phyloP scores from a whole-genome alignment of 2,113 vertebrate genomes.

The Cariama cristata region DNA sequence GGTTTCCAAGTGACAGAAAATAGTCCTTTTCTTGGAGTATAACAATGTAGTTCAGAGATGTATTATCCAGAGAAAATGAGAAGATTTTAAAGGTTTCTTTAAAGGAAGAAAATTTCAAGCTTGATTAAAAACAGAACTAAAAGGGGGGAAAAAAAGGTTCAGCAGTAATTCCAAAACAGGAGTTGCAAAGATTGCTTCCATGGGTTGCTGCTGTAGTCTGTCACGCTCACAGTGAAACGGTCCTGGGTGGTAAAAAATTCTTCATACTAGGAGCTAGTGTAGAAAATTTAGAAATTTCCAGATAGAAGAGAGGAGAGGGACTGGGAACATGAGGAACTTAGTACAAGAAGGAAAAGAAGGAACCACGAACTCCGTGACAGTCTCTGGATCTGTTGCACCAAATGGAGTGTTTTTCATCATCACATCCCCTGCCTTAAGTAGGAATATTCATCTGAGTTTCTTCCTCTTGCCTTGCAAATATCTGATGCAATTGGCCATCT shows the following conservation, averaged over 20 bases:
- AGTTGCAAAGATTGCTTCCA: not conserved
- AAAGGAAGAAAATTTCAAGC: slow-evolving; percentile 44
- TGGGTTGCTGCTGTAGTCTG: not conserved
- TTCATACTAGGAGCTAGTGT: not conserved
- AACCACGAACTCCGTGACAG: not conserved
- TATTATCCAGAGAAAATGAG: slow-evolving; percentile 59
- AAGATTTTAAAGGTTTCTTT: slow-evolving; percentile 53
- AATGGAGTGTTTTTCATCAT: not conserved
- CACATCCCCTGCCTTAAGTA: not conserved
- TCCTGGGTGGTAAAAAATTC: not conserved
- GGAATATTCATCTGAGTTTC: not conserved
- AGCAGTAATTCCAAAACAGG: slow-evolving; percentile 2
- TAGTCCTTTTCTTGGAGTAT: slow-evolving; percentile 43
- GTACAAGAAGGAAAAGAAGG: not conserved
- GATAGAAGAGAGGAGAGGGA: not conserved
- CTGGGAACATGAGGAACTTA: not conserved
- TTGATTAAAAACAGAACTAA: slow-evolving; percentile 57
- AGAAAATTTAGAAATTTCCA: not conserved
- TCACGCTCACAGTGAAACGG: not conserved
- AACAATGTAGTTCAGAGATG: slow-evolving; percentile 48
- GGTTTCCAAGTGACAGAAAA: slow-evolving; percentile 67
- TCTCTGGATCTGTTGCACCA: not conserved
- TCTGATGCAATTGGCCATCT: not conserved
- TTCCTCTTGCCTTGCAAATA: not conserved
- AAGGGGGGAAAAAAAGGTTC: not conserved